Conservation (phyloP, 2,888 invertebrate species). For the Pediacus dermestoides region DNA sequence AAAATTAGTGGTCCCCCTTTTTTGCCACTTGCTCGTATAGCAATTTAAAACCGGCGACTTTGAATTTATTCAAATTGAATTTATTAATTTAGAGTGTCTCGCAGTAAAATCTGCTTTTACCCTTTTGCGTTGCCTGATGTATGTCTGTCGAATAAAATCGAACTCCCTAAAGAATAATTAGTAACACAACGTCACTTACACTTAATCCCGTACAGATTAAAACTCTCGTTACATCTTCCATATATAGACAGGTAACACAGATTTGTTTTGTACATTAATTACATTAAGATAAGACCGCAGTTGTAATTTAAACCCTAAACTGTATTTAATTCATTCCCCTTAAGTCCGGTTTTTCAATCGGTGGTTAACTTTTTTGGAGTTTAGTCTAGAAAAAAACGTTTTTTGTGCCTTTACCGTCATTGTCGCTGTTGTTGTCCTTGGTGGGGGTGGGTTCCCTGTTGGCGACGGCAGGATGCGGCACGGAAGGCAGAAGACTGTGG, state of each 20-base stretch:
- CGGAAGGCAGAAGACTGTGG: conserved; percentile 57
- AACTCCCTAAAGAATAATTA: conserved; percentile 40
- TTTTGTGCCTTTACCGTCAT: conserved; percentile 63
- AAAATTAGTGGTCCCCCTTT: conserved; percentile 18
- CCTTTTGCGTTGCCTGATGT: conserved; percentile 10
- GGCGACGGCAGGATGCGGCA: conserved; percentile 47
- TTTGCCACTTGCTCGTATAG: conserved; percentile 11
- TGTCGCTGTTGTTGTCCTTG: conserved; percentile 57
- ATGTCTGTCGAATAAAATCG: conserved; percentile 1
- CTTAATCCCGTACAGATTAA: conserved; percentile 29
- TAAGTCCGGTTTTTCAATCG: no score
- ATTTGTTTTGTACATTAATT: conserved; percentile 2
- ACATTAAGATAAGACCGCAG: neutral
- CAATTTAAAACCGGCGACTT: conserved; percentile 21
- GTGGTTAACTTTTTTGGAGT: no score
- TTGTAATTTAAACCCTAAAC: no score
- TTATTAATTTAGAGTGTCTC: conserved; percentile 25
- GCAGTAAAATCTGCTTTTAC: conserved; percentile 17
- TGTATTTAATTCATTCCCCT: no score
- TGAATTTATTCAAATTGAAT: conserved; percentile 29
- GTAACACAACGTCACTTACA: conserved; percentile 23
- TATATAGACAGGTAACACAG: neutral
- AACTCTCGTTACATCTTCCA: conserved; percentile 28
- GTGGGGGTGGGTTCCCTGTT: conserved; percentile 53
- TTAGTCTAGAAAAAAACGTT: no score